Conservation (phyloP, 1,140 invertebrate species). For the Hylaeus anthracinus region DNA sequence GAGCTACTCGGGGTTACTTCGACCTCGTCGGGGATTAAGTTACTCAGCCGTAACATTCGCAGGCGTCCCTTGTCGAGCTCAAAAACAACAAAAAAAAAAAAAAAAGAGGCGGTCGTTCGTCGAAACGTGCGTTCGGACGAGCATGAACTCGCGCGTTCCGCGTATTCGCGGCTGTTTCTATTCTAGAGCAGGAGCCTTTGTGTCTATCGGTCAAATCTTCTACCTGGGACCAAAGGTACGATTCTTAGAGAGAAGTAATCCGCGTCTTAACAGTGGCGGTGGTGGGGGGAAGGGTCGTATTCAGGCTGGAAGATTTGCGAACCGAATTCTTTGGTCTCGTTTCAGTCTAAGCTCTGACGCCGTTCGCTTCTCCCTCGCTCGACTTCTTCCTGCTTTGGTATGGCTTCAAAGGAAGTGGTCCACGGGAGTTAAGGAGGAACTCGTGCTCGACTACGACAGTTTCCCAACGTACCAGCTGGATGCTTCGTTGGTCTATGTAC, state of each 20-base stretch:
- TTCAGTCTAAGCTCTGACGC: neutral
- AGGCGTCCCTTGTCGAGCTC: neutral
- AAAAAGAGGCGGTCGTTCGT: neutral
- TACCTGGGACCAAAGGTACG: slow-evolving; percentile 27
- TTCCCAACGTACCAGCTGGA: too few relatives aligned
- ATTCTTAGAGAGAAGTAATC: neutral
- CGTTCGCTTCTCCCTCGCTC: slow-evolving; percentile 1
- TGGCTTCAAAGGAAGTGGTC: slow-evolving; percentile 4
- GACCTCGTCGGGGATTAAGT: slow-evolving; percentile 25
- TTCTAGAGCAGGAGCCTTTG: neutral
- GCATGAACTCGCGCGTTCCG: neutral
- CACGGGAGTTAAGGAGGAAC: too few relatives aligned
- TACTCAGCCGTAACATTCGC: neutral
- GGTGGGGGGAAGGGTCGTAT: slow-evolving; percentile 24
- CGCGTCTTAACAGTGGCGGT: slow-evolving; percentile 12
- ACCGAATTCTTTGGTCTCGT: slow-evolving; percentile 23
- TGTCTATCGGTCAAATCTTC: slow-evolving; percentile 8
- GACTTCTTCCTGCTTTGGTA: slow-evolving; percentile 29
- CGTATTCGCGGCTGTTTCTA: neutral
- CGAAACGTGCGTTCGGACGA: neutral
- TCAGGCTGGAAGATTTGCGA: slow-evolving; percentile 48
- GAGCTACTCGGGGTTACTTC: slow-evolving; percentile 16
- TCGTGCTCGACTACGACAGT: too few relatives aligned
- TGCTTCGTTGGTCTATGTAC: too few relatives aligned
- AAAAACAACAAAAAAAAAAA: neutral